Percentiles rank a stretch among this genome's conserved stretches.
These are phyloP conservation scores for Halotydeus destructor DNA, from an alignment of 1,140 invertebrate species.

Conservation along the genomic window DNA sequence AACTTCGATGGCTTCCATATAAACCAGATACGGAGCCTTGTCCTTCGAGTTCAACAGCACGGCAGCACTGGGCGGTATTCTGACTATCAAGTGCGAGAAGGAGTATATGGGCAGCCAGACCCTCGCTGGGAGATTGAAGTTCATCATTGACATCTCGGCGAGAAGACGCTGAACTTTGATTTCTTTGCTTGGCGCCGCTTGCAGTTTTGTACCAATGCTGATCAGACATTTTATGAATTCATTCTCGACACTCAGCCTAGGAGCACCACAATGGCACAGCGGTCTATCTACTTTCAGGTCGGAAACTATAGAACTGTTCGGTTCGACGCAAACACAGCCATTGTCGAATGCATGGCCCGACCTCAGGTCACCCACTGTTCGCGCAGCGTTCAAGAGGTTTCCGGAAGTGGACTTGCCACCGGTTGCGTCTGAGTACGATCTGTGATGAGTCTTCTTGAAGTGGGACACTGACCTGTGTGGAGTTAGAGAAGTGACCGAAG, in stretches of 20 bases:
- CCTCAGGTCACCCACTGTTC: constrained; percentile 58
- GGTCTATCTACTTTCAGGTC: constrained; percentile 29
- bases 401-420: constrained; percentile 22
- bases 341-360: constrained; percentile 89
- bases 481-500: background rate
- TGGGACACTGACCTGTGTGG: no score
- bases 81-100: constrained; percentile 56
- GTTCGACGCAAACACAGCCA: constrained; percentile 69
- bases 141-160: constrained; percentile 74
- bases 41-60: constrained; percentile 97
- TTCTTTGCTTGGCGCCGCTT: constrained; percentile 77
- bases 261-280: constrained; percentile 45
- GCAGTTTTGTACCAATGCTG: constrained; percentile 70
- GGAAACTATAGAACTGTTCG: constrained; percentile 48
- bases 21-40: constrained; percentile 95
- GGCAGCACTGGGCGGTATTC: constrained; percentile 78
- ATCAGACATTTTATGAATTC: constrained; percentile 66
- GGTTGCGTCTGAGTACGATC: constrained; percentile 78
- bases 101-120: constrained; percentile 80
- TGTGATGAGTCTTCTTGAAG: constrained; percentile 46
- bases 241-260: constrained; percentile 55
- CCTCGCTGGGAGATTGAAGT: constrained; percentile 85
- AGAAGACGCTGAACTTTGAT: constrained; percentile 54
- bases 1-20: constrained; percentile 84
- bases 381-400: background rate